Evolutionary conservation across 2,797 vertebrate species (phyloP).

Genomic region (Sphenodon punctatus): DNA sequence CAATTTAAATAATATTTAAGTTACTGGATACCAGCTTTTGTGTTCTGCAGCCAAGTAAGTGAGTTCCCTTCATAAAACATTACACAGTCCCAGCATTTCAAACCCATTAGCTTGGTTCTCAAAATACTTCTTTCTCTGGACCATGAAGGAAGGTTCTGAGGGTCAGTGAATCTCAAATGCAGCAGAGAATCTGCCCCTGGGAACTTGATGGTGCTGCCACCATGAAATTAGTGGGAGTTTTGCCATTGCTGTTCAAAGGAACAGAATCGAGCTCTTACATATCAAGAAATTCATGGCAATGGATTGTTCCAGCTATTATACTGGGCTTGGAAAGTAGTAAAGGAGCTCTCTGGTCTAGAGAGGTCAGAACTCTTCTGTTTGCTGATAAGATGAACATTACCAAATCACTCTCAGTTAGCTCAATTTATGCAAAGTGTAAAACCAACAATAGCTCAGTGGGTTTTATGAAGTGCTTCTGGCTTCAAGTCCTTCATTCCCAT

Average conservation of each 20-base stretch:
- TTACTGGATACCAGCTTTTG: neutral
- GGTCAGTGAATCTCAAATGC: conserved; percentile 31
- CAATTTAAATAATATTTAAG: neutral
- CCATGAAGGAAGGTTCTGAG: neutral
- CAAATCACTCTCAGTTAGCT: neutral
- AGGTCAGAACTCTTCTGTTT: neutral
- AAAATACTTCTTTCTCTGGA: neutral
- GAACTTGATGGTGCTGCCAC: too few relatives aligned
- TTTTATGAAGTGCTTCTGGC: neutral
- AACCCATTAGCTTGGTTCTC: conserved; percentile 22
- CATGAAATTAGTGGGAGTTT: neutral
- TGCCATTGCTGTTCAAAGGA: conserved; percentile 20
- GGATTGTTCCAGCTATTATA: neutral
- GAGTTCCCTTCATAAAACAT: neutral
- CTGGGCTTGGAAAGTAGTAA: neutral
- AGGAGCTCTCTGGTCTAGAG: neutral
- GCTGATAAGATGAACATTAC: neutral
- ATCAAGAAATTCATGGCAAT: neutral
- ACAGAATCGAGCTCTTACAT: neutral
- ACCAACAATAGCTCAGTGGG: neutral
- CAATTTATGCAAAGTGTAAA: neutral
- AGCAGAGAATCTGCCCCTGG: neutral
- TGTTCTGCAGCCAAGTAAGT: neutral
- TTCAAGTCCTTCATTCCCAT: neutral
- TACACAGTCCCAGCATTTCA: neutral